Base-by-base conservation (phyloP, 2,888 invertebrate species). In the Drosophila setosimentum region DNA sequence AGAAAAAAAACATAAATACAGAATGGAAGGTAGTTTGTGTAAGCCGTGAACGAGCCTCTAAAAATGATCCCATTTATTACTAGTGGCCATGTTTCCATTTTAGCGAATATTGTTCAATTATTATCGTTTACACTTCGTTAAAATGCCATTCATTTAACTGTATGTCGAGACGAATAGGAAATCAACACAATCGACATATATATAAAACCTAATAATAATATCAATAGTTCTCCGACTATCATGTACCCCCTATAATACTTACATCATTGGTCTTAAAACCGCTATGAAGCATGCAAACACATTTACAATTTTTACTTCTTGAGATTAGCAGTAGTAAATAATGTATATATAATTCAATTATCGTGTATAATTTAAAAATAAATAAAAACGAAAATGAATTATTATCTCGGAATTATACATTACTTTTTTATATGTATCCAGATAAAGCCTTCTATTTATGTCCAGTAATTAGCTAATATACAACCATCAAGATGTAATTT, bases 41-140 rank as follows among this genome's bases (percentile, higher is more conserved):
- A 2, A 32, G 68, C 49, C 76, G 6, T 5, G 71, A 71, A 77
- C 68, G 18, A 27, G 30, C 73, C 49, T 66, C 49, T n/a, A 53
- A 11, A 27, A 32, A 33, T 30, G 32, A 13, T 35, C 21, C 29
- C 37, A 55, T 30, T 33, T 42, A n/a, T 63, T 57, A 68, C 54
- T 72, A 69, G 78, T 87, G 76, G 69, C 67, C 60, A 72, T 53
- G 63, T 42, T 45, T 67, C 54, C 42, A 78, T 69, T 69, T 60
- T 29, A 32, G 27, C 10, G 7, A 13, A 63, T 58, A 66, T 57
- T 63, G 55, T 50, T 69, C 54, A 63, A 76, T 70, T 83, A 83
- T 72, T 69, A 80, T 69, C 77, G 58, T 74, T 82, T 87, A 85
- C 61, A 68, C 60, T 86, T 88, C 78, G 81, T 86, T 83, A 71